Base-by-base conservation (phyloP, 2,888 invertebrate genomes). In the Callimorpha dominula region DNA sequence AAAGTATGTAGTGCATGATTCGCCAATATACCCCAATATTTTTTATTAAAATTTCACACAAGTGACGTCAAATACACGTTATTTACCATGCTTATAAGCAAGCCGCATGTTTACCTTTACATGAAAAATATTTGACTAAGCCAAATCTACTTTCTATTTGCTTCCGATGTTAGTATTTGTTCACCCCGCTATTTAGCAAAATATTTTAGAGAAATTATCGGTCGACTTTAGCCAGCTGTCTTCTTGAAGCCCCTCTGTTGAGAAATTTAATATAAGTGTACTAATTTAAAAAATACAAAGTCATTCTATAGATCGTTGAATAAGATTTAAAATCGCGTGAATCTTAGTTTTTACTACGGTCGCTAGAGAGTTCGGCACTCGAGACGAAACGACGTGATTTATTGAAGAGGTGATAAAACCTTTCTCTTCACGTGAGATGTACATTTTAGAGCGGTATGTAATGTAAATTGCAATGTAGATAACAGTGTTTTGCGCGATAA, bases 81-180 rank as follows among this genome's bases (percentile, higher is more conserved):
- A 69, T 63, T 64, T 70, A 20, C 46, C 43, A 5, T 65, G 66
- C 65, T 67, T 60, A 62, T 67, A 52, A 72, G 52, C 63, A n/a
- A 54, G 15, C 42, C 50, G 62, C 43, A 43, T 75, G 69, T 65
- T 65, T 65, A 65, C 68, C 68, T 68, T n/a, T 12, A 42, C 40
- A 43, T 72, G 57, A 73, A 70, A 69, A 81, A 85, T 83, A 84
- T 83, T 82, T 79, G 72, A 71, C 46, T 52, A 70, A 76, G 72
- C 67, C 65, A 78, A 78, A 79, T 73, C 72, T 60, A 79, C 90
- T 91, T 91, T 91, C 90, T 91, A 88, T 89, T 91, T 89, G 80
- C 83, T 82, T 73, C 67, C 75, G 43, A 77, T 78, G 75, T 73
- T 76, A 62, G 74, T 85, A 77, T 86, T 83, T 82, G 81, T 82